These are phyloP conservation scores for Drosophila baimaii DNA, from an alignment of 1,140 invertebrate species.

Conservation along the genomic window DNA sequence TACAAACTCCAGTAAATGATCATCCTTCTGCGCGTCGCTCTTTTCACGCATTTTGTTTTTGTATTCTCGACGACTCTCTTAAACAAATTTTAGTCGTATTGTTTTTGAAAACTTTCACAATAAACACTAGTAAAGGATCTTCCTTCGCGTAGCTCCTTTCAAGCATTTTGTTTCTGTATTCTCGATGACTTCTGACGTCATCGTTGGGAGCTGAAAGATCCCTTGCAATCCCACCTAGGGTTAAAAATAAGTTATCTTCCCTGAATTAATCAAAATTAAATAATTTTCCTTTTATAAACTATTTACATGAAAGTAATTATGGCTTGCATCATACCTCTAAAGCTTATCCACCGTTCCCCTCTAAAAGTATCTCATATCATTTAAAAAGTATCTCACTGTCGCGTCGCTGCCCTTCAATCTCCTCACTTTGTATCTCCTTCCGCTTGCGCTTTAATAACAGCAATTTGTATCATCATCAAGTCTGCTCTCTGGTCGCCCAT, in stretches of 20 bases:
- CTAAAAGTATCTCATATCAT: slow-evolving; percentile 26
- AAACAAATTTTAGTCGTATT: too few species aligned
- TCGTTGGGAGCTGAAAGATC: too few species aligned
- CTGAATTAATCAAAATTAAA: slow-evolving; percentile 3
- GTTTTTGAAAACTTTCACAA: too few species aligned
- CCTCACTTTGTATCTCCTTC: slow-evolving; percentile 6
- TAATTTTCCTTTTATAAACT: neutral
- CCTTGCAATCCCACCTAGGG: too few species aligned
- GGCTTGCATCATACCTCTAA: neutral
- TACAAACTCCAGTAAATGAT: too few species aligned
- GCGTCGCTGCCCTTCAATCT: neutral
- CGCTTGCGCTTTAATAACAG: slow-evolving; percentile 53
- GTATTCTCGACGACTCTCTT: too few species aligned
- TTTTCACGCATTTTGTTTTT: too few species aligned
- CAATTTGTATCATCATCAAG: slow-evolving; percentile 78
- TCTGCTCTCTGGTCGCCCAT: slow-evolving; percentile 47
- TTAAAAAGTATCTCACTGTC: slow-evolving; percentile 31
- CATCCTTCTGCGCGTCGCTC: too few species aligned
- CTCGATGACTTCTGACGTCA: too few species aligned
- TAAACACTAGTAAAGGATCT: too few species aligned
- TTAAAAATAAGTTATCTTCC: neutral
- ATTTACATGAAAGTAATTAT: slow-evolving; percentile 9
- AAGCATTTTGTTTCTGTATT: too few species aligned
- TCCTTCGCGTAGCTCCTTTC: too few species aligned
- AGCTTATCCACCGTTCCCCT: neutral